Base-by-base conservation (phyloP, 1,140 invertebrate species). In the Aphidius ervi region DNA sequence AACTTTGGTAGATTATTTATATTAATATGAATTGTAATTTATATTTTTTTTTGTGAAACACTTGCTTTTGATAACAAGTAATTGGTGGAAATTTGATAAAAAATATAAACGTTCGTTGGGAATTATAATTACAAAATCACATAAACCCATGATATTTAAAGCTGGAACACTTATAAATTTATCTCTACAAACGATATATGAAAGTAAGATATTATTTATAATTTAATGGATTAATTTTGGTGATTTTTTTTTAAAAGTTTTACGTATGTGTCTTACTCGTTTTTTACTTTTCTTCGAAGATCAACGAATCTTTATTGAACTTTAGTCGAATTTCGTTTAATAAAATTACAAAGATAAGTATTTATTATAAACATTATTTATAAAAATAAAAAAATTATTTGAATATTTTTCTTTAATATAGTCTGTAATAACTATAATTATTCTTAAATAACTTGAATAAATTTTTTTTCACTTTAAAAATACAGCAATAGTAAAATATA, bases 151-250 rank as follows among this genome's bases (percentile, higher is more conserved):
- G 5, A 68, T 70, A 37, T 65, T 85, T 10, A 81, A 70, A 9
- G 82, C 78, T 9, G 81, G 78, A 6, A 80, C 80, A 4, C 75
- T 83, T 46, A 79, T 78, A 23, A 70, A 72, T 7, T 62, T 85
- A 0, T 83, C 82, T 3, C 58, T 16, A 60, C 16, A 40, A 49
- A 63, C 52, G 16, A 39, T 65, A 61, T 47, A 57, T 58, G 4
- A 40, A 55, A 6, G 64, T 61, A 56, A 65, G 61, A 40, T 5
- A 46, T 48, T 59, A 56, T 59, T 41, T 47, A 9, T 49, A 49
- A 20, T 7, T 31, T 10, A 49, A 16, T 49, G 5, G 2, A 20
- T 3, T 56, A 16, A 41, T 37, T 9, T 9, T 58, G 6, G 41
- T 16, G 16, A 16, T 16, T 16, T 16, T 16, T 16, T 58, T 42